Base-by-base conservation (phyloP, 2,113 vertebrate species). In the Eretmodus cyanostictus region DNA sequence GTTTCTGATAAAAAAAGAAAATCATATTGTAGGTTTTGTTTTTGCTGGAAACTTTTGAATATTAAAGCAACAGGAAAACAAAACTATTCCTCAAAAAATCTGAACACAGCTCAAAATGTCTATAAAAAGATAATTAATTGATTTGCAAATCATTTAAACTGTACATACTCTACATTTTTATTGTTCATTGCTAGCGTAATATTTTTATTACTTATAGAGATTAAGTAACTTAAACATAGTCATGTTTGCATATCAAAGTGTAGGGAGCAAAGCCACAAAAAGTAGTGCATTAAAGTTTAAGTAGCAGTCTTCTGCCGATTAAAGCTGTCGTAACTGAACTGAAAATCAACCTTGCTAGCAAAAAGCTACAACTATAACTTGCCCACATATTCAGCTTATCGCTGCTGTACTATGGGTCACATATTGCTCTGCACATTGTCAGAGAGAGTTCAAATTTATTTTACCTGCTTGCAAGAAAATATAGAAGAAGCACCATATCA, bases 401-500 rank as follows among this genome's bases (percentile, higher is more conserved):
- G 1, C 38, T 66, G 17, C 9, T 63, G 31, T 63, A 36, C 59
- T 63, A 38, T 38, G 3, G 61, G 19, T 66, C 59, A 59, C 14
- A 12, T 29, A 27, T 40, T 59, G 19, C 4, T 19, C 17, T 4
- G 2, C n/a, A 24, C 2, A 16, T 34, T 78, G 10, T 54, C n/a
- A 53, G 12, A 16, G 8, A 51, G n/a, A 84, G 14, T 17, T 10
- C 5, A 73, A 45, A 51, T 78, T 31, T 24, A 14, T 29, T 38
- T 81, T 94, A 95, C 94, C 92, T 93, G 90, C 54, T 34, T 11
- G 11, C 40, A 85, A 92, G 45, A 78, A 80, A 68, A 86, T 86
- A 83, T 83, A 86, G 40, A 73, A 51, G 16, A 90, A 36, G 54
- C 24, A 93, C n/a, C 68, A 92, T 27, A 87, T 81, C 27, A 86